phyloP scores from a whole-genome alignment of 2,797 vertebrate species.

The Hypotaenidia philippensis region DNA sequence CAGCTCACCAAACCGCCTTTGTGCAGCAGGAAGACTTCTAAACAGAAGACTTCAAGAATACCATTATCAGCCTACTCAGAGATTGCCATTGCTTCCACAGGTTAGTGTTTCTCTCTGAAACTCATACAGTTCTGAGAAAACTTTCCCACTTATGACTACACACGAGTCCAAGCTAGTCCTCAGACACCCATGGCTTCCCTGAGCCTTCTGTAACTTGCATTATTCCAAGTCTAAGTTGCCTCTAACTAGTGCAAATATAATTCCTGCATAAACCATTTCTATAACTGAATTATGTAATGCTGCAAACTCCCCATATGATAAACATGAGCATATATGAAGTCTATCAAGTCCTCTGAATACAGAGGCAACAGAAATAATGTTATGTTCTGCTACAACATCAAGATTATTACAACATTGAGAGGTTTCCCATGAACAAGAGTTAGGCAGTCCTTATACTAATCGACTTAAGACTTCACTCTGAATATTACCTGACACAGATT shows the following conservation, averaged over 20 bases:
- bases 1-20: neutral
- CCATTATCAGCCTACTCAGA: neutral
- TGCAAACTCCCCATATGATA: neutral
- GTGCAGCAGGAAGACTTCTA: neutral
- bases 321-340: neutral
- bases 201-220: neutral
- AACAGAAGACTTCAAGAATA: neutral
- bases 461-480: neutral
- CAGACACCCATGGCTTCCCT: fast-evolving
- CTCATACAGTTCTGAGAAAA: neutral
- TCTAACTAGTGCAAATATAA: neutral
- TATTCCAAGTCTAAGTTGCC: neutral
- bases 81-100: neutral
- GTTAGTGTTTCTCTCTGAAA: neutral
- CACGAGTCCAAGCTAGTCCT: neutral
- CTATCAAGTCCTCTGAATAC: neutral
- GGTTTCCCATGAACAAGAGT: neutral
- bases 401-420: neutral
- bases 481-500: neutral
- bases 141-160: neutral
- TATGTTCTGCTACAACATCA: neutral
- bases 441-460: neutral
- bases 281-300: neutral
- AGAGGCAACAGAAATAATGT: neutral
- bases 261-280: neutral